Base-by-base conservation (phyloP, 2,113 vertebrate genomes). In the Cynocephalus volans region DNA sequence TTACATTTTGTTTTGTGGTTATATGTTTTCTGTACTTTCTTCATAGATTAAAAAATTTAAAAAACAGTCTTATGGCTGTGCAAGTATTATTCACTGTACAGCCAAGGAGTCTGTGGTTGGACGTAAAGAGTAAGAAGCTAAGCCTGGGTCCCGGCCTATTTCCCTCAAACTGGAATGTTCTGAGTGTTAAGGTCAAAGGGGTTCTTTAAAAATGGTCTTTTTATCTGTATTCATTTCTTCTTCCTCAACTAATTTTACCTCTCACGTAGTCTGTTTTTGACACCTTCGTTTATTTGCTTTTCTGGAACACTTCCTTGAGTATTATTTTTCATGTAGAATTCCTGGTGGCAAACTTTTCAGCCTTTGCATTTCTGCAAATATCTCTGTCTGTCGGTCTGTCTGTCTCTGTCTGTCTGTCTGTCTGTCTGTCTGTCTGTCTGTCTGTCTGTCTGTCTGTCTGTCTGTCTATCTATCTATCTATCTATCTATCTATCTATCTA, bases 241-340 rank as follows among this genome's bases (percentile, higher is more conserved):
- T 60, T 36, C 11, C 5, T 84, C 70, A 90, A 21, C 1, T 64
- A 24, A 10, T 60, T 52, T 52, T 23, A 48, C 62, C 24, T 77
- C 54, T 72, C 31, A 41, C 45, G 31, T 19, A 41, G 17, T 21
- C n/a, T 85, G 24, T 88, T 56, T 90, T 70, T 65, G 6, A 82
- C 64, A 76, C 24, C 15, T 75, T 76, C n/a, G 31, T 67, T 54
- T 45, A 19, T 70, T 92, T 87, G 15, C 28, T 95, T 84, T 95
- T 88, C 87, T 79, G 31, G 28, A 84, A 70, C 8, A 48, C 31
- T 56, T 90, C 24, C 72, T 69, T 88, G 58, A 88, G 52, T 88
- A 65, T 89, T 88, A 79, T 92, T 92, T 72, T 95, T 94, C 62
- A 85, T 33, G 15, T 88, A 91, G 75, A 90, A 84, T 86, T 86